Evolutionary conservation across 2,113 vertebrate genomes (phyloP).

Genomic region (Microcebus griseorufus): DNA sequence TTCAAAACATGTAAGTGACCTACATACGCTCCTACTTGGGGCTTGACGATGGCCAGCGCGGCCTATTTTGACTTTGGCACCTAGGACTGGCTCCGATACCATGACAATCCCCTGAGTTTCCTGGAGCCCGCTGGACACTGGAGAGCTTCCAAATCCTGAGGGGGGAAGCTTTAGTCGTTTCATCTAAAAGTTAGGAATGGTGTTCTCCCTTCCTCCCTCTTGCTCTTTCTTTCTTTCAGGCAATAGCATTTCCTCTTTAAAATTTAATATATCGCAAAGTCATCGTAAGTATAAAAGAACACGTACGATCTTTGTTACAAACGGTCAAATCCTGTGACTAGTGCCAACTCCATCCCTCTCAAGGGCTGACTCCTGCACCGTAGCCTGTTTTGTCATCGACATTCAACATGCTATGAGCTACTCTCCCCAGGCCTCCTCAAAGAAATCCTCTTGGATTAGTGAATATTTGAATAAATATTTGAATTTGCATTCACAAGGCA

Average conservation of each 20-base stretch:
- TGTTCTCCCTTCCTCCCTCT: background rate
- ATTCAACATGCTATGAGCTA: background rate
- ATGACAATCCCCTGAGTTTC: background rate
- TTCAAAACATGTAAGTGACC: slow-evolving; percentile 64
- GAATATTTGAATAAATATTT: background rate
- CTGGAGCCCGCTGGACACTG: background rate
- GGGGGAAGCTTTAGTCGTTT: background rate
- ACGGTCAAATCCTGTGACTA: background rate
- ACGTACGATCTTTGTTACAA: background rate
- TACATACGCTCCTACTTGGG: slow-evolving; percentile 43
- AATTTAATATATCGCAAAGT: background rate
- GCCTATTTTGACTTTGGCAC: slow-evolving; percentile 65
- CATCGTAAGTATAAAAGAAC: background rate
- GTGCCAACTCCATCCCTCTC: background rate
- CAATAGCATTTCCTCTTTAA: background rate
- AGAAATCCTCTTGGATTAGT: background rate
- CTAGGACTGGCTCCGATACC: slow-evolving; percentile 19
- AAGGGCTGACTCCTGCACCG: background rate
- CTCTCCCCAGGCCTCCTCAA: background rate
- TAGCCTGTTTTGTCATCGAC: too few relatives aligned
- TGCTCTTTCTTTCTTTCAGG: background rate
- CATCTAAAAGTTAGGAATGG: background rate
- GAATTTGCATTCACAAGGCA: background rate
- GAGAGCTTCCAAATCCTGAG: background rate
- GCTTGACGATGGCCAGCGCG: background rate